Evolutionary conservation across 2,113 vertebrate species (phyloP).

Genomic region (Cranoglanis bouderius): DNA sequence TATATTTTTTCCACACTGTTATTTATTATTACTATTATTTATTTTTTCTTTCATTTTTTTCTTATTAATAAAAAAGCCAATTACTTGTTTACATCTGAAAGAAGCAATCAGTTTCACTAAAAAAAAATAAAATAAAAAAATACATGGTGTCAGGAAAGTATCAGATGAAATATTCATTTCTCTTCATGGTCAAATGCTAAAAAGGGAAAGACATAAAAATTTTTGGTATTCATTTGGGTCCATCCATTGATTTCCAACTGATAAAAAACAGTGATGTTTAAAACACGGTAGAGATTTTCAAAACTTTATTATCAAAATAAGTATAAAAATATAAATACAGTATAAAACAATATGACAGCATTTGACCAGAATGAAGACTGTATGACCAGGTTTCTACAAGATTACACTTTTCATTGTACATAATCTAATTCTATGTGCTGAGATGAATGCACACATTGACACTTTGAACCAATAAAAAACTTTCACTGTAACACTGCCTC

Average conservation of each 20-base stretch:
- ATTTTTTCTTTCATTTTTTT: background rate
- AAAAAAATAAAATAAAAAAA: background rate
- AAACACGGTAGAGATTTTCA: slow-evolving; percentile 35
- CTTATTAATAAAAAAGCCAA: background rate
- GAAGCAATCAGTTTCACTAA: background rate
- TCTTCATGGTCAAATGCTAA: background rate
- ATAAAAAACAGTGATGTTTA: background rate
- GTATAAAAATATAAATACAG: slow-evolving; percentile 99
- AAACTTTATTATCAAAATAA: slow-evolving; percentile 95
- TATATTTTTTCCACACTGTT: background rate
- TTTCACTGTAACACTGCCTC: slow-evolving; percentile 74
- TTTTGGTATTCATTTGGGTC: background rate
- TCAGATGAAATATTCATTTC: background rate
- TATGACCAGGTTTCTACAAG: slow-evolving; percentile 75
- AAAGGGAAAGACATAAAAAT: background rate
- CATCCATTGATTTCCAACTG: background rate
- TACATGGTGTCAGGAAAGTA: background rate
- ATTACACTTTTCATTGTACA: slow-evolving; percentile 73
- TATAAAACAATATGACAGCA: slow-evolving; percentile 95
- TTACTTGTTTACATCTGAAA: background rate
- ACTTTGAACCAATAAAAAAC: slow-evolving; percentile 71
- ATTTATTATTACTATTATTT: no score
- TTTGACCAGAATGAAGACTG: slow-evolving; percentile 74
- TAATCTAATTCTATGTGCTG: slow-evolving; percentile 75
- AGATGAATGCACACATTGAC: slow-evolving; percentile 78